Conservation (phyloP, 2,888 invertebrate genomes). For the Seladonia tumulorum region DNA sequence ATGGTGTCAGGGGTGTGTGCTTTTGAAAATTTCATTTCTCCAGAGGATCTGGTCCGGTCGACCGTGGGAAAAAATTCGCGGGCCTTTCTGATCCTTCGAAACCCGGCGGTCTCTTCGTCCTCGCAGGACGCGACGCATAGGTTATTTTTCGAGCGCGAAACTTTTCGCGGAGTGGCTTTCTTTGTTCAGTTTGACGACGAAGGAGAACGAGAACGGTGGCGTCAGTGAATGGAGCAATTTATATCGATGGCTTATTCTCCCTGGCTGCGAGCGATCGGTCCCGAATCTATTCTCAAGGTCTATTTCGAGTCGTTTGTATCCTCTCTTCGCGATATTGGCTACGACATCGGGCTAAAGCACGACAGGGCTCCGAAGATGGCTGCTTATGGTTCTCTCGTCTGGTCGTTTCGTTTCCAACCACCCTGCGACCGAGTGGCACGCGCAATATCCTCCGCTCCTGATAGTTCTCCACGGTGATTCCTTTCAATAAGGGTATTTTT, state of each 20-base stretch:
- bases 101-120: slow-evolving; percentile 1
- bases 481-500: slow-evolving; percentile 58
- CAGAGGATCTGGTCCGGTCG: not conserved
- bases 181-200: slow-evolving; percentile 24
- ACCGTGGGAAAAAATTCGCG: slow-evolving; percentile 32
- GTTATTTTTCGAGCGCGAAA: slow-evolving; percentile 68
- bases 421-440: slow-evolving; percentile 39
- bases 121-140: slow-evolving; percentile 47
- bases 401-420: slow-evolving; percentile 58
- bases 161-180: slow-evolving; percentile 59
- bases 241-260: slow-evolving; percentile 76
- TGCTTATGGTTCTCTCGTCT: slow-evolving; percentile 63
- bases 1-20: not conserved
- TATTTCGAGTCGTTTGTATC: slow-evolving; percentile 77
- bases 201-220: slow-evolving; percentile 38
- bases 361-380: slow-evolving; percentile 55
- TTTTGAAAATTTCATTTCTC: slow-evolving; percentile 42
- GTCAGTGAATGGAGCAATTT: slow-evolving; percentile 73
- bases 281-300: slow-evolving; percentile 78
- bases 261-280: slow-evolving; percentile 67
- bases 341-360: slow-evolving; percentile 56
- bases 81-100: not conserved
- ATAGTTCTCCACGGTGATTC: slow-evolving; percentile 45
- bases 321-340: slow-evolving; percentile 71
- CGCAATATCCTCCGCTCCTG: slow-evolving; percentile 56